phyloP scores from a whole-genome alignment of 2,113 vertebrate genomes.

The Lophotis ruficrista region DNA sequence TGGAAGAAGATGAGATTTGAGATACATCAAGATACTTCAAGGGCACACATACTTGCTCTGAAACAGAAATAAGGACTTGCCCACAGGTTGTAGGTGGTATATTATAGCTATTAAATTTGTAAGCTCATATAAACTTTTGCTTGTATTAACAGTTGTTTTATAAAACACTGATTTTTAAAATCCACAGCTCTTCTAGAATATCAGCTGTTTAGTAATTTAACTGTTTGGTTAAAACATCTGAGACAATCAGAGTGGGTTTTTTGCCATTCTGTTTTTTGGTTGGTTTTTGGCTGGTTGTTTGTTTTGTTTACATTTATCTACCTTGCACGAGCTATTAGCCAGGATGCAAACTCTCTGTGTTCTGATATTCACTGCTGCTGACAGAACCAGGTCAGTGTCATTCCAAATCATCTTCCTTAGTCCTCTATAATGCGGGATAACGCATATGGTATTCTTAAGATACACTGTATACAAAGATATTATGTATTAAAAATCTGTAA shows the following conservation, averaged over 20 bases:
- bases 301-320: background rate
- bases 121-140: background rate
- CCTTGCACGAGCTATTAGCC: background rate
- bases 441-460: background rate
- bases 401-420: slow-evolving; percentile 20
- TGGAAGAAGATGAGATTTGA: background rate
- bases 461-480: background rate
- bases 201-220: background rate
- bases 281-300: background rate
- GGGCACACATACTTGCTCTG: background rate
- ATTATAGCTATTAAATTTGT: background rate
- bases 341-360: background rate
- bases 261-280: background rate
- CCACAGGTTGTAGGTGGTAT: background rate
- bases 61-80: background rate
- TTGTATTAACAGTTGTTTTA: background rate
- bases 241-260: background rate
- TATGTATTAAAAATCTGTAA: background rate
- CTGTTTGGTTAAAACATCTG: background rate
- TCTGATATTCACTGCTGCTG: slow-evolving; percentile 30
- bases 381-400: slow-evolving; percentile 54
- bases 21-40: background rate
- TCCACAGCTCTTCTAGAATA: background rate
- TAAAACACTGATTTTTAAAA: background rate
- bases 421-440: background rate